These are phyloP conservation scores for Oreochromis spilurus DNA, from an alignment of 2,113 vertebrate species.

Conservation along the genomic window DNA sequence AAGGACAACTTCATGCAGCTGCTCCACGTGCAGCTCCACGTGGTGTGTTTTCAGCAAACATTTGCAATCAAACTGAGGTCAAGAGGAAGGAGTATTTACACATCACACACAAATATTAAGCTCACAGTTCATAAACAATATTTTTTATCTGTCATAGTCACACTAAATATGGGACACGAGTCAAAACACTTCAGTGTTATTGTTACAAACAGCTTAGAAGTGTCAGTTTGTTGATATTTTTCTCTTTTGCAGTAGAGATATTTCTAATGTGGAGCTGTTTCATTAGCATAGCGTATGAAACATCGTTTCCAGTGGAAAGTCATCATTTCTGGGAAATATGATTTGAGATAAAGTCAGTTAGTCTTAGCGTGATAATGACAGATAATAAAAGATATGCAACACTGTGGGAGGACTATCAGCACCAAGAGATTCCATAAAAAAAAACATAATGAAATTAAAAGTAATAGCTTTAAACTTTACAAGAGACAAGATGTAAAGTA, in stretches of 20 bases:
- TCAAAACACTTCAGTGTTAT: not conserved
- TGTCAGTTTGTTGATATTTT: not conserved
- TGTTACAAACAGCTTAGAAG: not conserved
- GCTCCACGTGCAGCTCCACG: not conserved
- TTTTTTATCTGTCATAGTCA: not conserved
- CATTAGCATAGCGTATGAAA: not conserved
- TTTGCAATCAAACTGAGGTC: not conserved
- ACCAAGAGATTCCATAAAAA: not conserved
- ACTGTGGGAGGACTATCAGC: not conserved
- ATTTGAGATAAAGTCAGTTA: not conserved
- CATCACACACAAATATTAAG: not conserved
- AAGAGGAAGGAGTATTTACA: not conserved
- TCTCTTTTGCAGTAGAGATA: not conserved
- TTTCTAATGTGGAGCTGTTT: not conserved
- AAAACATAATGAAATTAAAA: not conserved
- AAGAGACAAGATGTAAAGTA: not conserved
- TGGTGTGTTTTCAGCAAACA: not conserved
- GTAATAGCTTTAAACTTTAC: not conserved
- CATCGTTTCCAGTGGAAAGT: not conserved
- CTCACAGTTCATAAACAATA: not conserved
- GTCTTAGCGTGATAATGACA: not conserved
- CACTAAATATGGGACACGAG: not conserved
- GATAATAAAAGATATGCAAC: not conserved
- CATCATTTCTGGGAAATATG: not conserved
- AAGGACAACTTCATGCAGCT: not conserved